Conservation (phyloP, 92 coral and sea anemone species). For the Zoanthus solanderi region DNA sequence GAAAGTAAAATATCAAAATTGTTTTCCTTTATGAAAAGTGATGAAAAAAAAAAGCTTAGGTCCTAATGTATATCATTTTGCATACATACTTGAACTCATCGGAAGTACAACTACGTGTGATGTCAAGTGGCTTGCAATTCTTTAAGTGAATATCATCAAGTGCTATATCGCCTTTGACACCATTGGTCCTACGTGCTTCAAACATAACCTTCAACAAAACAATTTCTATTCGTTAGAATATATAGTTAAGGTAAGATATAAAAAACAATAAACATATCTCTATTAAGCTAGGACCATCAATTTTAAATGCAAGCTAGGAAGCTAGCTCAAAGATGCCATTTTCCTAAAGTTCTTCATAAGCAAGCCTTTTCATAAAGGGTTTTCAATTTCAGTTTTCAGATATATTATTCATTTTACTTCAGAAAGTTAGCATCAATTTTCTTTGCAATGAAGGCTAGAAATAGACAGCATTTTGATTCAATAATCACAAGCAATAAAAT, state of each 20-base stretch:
- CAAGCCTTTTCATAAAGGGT: no score
- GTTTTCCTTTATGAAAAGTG: no score
- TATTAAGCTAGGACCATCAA: no score
- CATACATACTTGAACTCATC: slow-evolving; percentile 83
- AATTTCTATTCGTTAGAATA: background rate
- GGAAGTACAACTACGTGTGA: slow-evolving; percentile 69
- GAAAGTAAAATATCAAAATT: no score
- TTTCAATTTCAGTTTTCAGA: no score
- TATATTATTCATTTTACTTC: no score
- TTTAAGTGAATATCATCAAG: slow-evolving; percentile 89
- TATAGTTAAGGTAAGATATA: background rate
- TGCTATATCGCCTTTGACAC: slow-evolving; percentile 85
- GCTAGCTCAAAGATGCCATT: background rate
- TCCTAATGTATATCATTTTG: background rate
- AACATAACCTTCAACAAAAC: slow-evolving; percentile 72
- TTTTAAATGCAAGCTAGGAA: no score
- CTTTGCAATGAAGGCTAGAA: background rate
- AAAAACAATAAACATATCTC: no score
- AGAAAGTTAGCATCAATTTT: background rate
- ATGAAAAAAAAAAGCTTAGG: no score
- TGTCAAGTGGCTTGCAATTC: slow-evolving; percentile 84
- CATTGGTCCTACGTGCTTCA: slow-evolving; percentile 77
- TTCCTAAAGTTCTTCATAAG: background rate
- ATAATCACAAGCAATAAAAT: background rate
- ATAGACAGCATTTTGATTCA: background rate